Base-by-base conservation (phyloP, 2,797 vertebrate species). In the Fringilla coelebs region DNA sequence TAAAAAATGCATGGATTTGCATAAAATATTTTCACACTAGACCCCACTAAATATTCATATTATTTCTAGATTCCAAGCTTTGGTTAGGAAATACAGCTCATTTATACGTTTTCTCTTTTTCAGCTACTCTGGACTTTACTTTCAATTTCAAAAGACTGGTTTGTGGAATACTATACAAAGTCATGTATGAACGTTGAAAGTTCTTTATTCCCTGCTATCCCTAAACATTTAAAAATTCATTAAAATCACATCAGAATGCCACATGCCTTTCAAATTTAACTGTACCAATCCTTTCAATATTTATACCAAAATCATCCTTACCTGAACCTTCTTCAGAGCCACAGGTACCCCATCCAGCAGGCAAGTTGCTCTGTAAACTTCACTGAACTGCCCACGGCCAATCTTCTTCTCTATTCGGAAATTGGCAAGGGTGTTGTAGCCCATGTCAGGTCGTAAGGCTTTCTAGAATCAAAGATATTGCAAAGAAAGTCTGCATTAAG, bases 261-360 rank as follows among this genome's bases (percentile, higher is more conserved):
- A 36, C 6, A 36, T 1, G 16, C 16, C 45, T 66, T 89, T 67
- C 41, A 48, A 87, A 76, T 16, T 13, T 29, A 76, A 45, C 7
- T 17, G 5, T 15, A 82, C 5, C 10, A 45, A 60, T n/a, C 13
- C 10, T 79, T 76, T 20, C 7, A 72, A 34, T 48, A 48, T 34
- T 75, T 70, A 20, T 8, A 49, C 13, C 40, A n/a, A 87, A 92
- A 40, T 62, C 43, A 58, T n/a, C 63, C 97, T 98, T 97, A 99
- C 99, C 99, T 99, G 99, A n/a, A 99, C 98, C 97, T 99, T 99
- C 97, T 99, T 99, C 97, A 99, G 98, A 85, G 99, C 99, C 95
- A 99, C 98, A 17, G 99, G 98, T 2, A 99, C 99, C 95, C 99
- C 98, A 97, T 99, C 98, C 94, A 99, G 94, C 86, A 99, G 97